Conservation (phyloP, 2,888 invertebrate genomes). For the Hylaea fasciaria region DNA sequence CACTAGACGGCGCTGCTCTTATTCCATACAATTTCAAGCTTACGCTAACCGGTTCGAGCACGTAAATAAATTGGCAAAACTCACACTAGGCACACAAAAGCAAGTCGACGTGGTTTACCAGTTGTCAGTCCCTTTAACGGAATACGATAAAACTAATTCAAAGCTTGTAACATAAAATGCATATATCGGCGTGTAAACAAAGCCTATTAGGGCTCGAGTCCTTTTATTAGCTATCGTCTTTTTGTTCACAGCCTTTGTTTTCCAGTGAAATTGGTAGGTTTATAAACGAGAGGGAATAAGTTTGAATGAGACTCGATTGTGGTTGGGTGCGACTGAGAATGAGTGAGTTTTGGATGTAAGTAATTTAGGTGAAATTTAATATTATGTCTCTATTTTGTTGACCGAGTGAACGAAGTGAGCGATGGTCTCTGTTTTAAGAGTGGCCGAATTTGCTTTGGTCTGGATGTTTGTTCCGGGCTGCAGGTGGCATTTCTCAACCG, state of each 20-base stretch:
- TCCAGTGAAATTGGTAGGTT: conserved; percentile 1
- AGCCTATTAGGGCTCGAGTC: background rate
- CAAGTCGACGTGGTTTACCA: background rate
- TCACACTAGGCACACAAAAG: too few relatives aligned
- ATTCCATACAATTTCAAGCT: too few relatives aligned
- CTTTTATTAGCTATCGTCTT: conserved; percentile 5
- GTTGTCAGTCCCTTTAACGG: background rate
- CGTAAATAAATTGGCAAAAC: too few relatives aligned
- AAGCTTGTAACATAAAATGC: too few relatives aligned
- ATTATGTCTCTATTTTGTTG: background rate
- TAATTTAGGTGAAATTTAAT: background rate
- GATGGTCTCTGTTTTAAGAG: too few relatives aligned
- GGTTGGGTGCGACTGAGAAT: background rate
- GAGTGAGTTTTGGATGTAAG: background rate
- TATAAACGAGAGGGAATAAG: background rate
- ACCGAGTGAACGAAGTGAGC: too few relatives aligned
- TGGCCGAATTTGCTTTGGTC: too few relatives aligned
- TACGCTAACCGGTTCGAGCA: too few relatives aligned
- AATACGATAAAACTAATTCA: too few relatives aligned
- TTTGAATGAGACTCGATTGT: conserved; percentile 1
- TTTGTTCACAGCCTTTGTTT: conserved; percentile 7
- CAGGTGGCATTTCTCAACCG: too few relatives aligned
- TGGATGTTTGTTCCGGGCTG: too few relatives aligned
- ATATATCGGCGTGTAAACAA: background rate
- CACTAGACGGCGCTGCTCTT: too few relatives aligned